Evolutionary conservation across 1,140 invertebrate species (phyloP), one percentile per base, ranked within the genome.

Genomic region (Trinorchestia longiramus): DNA sequence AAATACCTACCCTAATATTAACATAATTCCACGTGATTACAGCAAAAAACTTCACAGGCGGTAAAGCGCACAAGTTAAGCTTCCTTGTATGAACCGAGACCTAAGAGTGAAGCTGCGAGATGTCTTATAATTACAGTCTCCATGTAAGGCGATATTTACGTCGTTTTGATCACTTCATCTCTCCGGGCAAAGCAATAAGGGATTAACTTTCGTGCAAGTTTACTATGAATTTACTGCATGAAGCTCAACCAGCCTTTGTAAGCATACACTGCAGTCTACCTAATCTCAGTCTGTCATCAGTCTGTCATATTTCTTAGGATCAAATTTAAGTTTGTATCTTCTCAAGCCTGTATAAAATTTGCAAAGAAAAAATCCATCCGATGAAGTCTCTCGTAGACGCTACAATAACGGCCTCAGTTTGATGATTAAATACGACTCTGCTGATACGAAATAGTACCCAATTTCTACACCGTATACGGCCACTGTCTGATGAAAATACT

Each of bases 121-220:
- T n/a, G 87, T 36, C 40, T 87, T 41, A 41, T 41, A 41, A n/a
- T 87, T 36, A 87, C 4, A 41, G 36, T 41, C 40, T 87, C 36
- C 41, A n/a, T 87, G 87, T 53, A 19, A n/a, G 87, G 41, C 40
- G 36, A 87, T n/a, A 87, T 87, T 87, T 36, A 87, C 36, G 8
- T 36, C 87, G 41, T 87, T 87, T 36, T 87, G 87, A n/a, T 87
- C 87, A 87, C 87, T 87, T 87, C 87, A 87, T 87, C 36, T n/a
- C 36, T 87, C 87, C 4, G 41, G 87, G 36, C 40, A 87, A 15
- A 41, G 8, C 36, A 87, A 87, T 8, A 87, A 87, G 87, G 8
- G 36, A n/a, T 87, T 87, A 15, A 36, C 41, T 87, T 87, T n/a
- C 8, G 41, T 87, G 40, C 87, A 41, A 87, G 87, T 41, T 40